Percentiles rank a stretch among this genome's conserved stretches.
These are phyloP conservation scores for Calypte anna DNA, from an alignment of 2,113 vertebrate species.

Conservation along the genomic window DNA sequence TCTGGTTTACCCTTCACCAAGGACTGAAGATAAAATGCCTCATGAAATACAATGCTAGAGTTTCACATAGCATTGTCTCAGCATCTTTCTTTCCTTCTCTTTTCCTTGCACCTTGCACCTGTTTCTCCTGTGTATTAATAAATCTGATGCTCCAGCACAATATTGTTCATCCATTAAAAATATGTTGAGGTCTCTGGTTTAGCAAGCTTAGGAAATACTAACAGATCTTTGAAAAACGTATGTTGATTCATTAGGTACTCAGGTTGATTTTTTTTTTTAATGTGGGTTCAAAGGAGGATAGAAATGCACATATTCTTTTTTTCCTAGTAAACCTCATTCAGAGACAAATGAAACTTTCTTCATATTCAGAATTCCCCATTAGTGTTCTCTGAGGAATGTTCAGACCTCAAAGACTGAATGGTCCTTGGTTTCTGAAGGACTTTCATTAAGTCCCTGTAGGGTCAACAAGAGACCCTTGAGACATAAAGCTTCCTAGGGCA, in stretches of 20 bases:
- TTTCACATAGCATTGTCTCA: background rate
- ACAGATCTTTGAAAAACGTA: background rate
- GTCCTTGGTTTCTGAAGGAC: background rate
- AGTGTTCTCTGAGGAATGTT: background rate
- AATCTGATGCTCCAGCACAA: slow-evolving; percentile 15
- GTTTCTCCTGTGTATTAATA: slow-evolving; percentile 29
- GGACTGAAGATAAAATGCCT: background rate
- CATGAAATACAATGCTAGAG: background rate
- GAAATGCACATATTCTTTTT: background rate
- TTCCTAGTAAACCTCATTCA: background rate
- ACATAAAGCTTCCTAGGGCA: background rate
- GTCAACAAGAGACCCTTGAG: background rate
- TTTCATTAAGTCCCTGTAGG: background rate
- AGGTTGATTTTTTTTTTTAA: background rate
- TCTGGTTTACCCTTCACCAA: background rate
- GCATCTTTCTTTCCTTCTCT: slow-evolving; percentile 1
- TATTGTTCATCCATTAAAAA: slow-evolving; percentile 29
- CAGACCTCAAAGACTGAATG: background rate
- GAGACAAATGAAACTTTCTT: background rate
- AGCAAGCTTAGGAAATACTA: background rate
- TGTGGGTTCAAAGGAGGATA: background rate
- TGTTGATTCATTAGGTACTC: background rate
- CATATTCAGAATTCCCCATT: background rate
- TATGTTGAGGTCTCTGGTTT: background rate
- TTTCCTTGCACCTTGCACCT: slow-evolving; percentile 29